Percentiles rank a stretch among this genome's conserved stretches.
Evolutionary conservation across 2,888 invertebrate species (phyloP).

Genomic region (Microctonus brassicae): DNA sequence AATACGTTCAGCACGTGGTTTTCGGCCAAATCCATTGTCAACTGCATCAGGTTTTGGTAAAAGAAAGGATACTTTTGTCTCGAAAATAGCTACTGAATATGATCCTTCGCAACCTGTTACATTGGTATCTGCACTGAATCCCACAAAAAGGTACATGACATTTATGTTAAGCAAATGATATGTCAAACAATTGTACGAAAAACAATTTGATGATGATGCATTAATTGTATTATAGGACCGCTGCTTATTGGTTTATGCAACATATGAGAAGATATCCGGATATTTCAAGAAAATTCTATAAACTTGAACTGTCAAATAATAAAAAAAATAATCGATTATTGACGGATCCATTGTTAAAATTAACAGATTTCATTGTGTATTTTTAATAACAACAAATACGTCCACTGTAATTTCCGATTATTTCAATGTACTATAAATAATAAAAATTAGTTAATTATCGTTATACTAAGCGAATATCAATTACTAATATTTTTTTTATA

Average conservation of each 20-base stretch:
- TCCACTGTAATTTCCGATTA: not conserved
- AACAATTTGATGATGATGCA: not conserved
- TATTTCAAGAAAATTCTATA: not conserved
- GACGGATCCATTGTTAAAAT: not conserved
- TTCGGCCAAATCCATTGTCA: conserved; percentile 8
- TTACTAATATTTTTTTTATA: not conserved
- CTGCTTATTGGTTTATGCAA: not conserved
- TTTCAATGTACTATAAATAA: not conserved
- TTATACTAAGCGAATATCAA: not conserved
- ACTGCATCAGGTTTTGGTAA: conserved; percentile 20
- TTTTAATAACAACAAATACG: not conserved
- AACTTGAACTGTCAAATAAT: not conserved
- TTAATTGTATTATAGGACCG: not conserved
- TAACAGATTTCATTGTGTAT: not conserved
- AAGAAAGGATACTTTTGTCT: conserved; percentile 4
- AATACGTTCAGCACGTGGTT: not conserved
- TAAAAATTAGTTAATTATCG: not conserved
- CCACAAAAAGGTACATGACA: conserved; percentile 9
- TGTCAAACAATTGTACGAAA: not conserved
- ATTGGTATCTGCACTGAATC: not conserved
- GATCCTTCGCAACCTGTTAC: not conserved
- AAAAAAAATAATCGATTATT: not conserved
- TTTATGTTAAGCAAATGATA: not conserved
- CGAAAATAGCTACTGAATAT: not conserved
- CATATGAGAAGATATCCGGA: not conserved